phyloP scores from a whole-genome alignment of 2,888 invertebrate species.

The Caenorhabditis panamensis region DNA sequence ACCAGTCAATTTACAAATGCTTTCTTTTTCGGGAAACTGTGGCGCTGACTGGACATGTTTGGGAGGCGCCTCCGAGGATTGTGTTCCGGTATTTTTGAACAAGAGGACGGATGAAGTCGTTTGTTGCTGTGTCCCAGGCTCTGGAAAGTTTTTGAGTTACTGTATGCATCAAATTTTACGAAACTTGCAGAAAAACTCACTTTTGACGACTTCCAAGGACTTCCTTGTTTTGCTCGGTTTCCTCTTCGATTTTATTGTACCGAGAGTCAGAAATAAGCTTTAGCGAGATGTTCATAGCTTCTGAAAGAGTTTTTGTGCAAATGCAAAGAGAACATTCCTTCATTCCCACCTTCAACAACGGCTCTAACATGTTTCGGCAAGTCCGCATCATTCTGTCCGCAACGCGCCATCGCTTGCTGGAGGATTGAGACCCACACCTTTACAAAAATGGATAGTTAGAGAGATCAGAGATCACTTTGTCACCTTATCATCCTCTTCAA shows the following conservation, averaged over 20 bases:
- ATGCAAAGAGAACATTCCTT: background rate
- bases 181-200: slow-evolving; percentile 28
- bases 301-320: slow-evolving; percentile 47
- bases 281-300: slow-evolving; percentile 79
- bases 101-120: slow-evolving; percentile 68
- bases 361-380: slow-evolving; percentile 73
- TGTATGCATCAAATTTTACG: too few species aligned
- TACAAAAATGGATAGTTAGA: too few species aligned
- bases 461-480: background rate
- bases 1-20: slow-evolving; percentile 34
- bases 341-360: slow-evolving; percentile 75
- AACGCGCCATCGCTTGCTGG: slow-evolving; percentile 73
- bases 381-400: slow-evolving; percentile 72
- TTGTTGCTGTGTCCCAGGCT: slow-evolving; percentile 69
- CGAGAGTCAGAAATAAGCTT: slow-evolving; percentile 78
- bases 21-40: slow-evolving; percentile 17
- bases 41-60: slow-evolving; percentile 60
- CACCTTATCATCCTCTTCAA: slow-evolving; percentile 70
- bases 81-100: slow-evolving; percentile 66
- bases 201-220: slow-evolving; percentile 64
- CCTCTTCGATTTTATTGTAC: slow-evolving; percentile 80
- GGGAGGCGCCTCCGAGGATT: slow-evolving; percentile 44
- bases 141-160: slow-evolving; percentile 33
- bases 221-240: slow-evolving; percentile 70
- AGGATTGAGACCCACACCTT: slow-evolving; percentile 77